These are phyloP conservation scores for Arrhopalites spinosus DNA, from an alignment of 2,888 invertebrate species.

Conservation along the genomic window DNA sequence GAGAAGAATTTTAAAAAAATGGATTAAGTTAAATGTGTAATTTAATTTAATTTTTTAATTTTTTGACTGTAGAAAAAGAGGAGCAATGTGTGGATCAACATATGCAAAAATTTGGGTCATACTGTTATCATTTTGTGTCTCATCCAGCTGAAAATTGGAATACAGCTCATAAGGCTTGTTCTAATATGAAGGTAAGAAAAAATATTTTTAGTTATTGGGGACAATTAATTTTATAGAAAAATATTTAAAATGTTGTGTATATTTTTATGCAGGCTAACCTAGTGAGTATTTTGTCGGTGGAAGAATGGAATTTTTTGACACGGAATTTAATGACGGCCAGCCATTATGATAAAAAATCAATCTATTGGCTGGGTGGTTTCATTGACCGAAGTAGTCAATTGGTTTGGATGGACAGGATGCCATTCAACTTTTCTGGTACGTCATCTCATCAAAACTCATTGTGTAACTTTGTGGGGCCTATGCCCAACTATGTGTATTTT, in stretches of 20 bases:
- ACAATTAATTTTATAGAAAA: background rate
- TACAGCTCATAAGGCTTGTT: slow-evolving; percentile 72
- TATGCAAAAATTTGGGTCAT: slow-evolving; percentile 62
- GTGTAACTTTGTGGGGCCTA: no score
- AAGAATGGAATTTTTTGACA: slow-evolving; percentile 73
- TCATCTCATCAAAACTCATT: background rate
- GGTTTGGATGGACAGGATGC: slow-evolving; percentile 72
- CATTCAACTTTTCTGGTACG: slow-evolving; percentile 67
- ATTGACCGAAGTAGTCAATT: slow-evolving; percentile 58
- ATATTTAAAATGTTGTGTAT: slow-evolving; percentile 23
- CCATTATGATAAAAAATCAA: slow-evolving; percentile 73
- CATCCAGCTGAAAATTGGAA: slow-evolving; percentile 75
- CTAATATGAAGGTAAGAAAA: slow-evolving; percentile 68
- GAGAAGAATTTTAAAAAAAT: no score
- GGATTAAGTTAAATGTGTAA: no score
- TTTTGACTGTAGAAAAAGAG: slow-evolving; percentile 45
- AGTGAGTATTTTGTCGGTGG: slow-evolving; percentile 70
- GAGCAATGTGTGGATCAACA: slow-evolving; percentile 53
- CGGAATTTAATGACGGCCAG: slow-evolving; percentile 70
- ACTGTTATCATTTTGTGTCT: slow-evolving; percentile 77
- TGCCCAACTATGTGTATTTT: no score
- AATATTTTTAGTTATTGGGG: no score
- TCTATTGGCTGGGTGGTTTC: slow-evolving; percentile 75
- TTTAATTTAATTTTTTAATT: slow-evolving; percentile 4
- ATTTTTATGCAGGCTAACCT: slow-evolving; percentile 64